Evolutionary conservation across 2,113 vertebrate species (phyloP).

Genomic region (Lipophrys pholis): DNA sequence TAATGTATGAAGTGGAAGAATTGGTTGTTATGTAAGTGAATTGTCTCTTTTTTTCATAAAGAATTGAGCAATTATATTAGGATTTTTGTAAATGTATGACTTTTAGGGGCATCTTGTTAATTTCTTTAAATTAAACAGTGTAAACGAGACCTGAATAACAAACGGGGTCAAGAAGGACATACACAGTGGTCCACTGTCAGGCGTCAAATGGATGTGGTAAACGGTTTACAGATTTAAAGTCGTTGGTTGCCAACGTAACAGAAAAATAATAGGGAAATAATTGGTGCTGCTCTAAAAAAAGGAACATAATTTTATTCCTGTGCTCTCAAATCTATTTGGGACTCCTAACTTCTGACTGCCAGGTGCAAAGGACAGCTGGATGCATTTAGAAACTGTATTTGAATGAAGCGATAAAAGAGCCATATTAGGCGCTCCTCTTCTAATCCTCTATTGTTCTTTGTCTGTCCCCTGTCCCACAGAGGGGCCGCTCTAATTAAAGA

Average conservation of each 20-base stretch:
- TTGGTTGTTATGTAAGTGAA: no score
- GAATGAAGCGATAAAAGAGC: slow-evolving; percentile 72
- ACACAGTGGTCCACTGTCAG: not conserved
- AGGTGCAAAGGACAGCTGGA: slow-evolving; percentile 41
- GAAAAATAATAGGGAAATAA: not conserved
- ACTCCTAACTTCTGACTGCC: slow-evolving; percentile 23
- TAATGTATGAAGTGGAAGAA: no score
- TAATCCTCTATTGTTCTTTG: slow-evolving; percentile 79
- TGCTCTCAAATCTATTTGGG: slow-evolving; percentile 21
- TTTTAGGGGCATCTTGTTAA: not conserved
- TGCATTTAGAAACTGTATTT: slow-evolving; percentile 70
- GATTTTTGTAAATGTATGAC: not conserved
- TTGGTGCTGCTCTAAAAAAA: not conserved
- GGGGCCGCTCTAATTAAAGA: slow-evolving; percentile 80
- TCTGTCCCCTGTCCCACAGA: slow-evolving; percentile 74
- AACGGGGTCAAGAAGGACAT: not conserved
- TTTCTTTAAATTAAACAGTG: not conserved
- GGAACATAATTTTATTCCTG: not conserved
- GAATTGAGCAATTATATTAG: not conserved
- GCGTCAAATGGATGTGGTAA: not conserved
- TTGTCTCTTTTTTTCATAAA: no score
- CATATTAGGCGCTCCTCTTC: slow-evolving; percentile 72
- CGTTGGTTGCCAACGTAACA: not conserved
- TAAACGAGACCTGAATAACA: not conserved
- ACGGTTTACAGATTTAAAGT: no score